Evolutionary conservation across 2,888 invertebrate species (phyloP).

Genomic region (Diarsia rubi): DNA sequence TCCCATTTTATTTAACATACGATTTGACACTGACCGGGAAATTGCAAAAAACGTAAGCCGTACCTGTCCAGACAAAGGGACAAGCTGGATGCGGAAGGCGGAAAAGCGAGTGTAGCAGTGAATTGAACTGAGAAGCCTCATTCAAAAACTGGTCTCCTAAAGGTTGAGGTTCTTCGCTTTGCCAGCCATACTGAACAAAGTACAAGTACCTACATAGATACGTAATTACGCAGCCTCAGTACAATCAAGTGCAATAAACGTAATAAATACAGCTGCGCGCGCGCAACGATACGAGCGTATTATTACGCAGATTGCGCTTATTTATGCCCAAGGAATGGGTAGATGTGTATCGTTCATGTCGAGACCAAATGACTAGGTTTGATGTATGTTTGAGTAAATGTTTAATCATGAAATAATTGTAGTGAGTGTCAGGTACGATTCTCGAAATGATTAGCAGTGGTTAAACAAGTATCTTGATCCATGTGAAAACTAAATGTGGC

Average conservation of each 20-base stretch:
- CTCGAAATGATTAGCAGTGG: constrained; percentile 6
- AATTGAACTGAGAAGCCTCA: too few relatives aligned
- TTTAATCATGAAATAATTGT: constrained; percentile 28
- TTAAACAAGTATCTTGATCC: too few relatives aligned
- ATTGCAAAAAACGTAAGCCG: too few relatives aligned
- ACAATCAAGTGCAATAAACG: constrained; percentile 59
- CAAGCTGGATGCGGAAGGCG: too few relatives aligned
- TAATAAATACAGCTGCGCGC: constrained; percentile 57
- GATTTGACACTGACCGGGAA: too few relatives aligned
- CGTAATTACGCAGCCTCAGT: constrained; percentile 44
- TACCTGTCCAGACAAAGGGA: too few relatives aligned
- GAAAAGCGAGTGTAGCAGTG: too few relatives aligned
- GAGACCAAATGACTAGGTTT: constrained; percentile 25
- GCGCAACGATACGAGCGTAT: constrained; percentile 44
- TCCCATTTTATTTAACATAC: too few relatives aligned
- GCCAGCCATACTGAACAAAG: constrained; percentile 3
- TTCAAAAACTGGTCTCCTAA: too few relatives aligned
- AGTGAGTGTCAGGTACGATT: constrained; percentile 3
- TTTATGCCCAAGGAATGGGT: constrained; percentile 41
- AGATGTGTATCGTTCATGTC: constrained; percentile 44
- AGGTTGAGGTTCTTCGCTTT: neutral
- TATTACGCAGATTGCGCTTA: constrained; percentile 57
- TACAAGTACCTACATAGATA: constrained; percentile 19
- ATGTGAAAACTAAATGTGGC: too few relatives aligned
- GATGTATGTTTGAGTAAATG: constrained; percentile 35